Evolutionary conservation across 2,888 invertebrate genomes (phyloP), one percentile per base, ranked within the genome.

Genomic region (Drosophila melanosoma): DNA sequence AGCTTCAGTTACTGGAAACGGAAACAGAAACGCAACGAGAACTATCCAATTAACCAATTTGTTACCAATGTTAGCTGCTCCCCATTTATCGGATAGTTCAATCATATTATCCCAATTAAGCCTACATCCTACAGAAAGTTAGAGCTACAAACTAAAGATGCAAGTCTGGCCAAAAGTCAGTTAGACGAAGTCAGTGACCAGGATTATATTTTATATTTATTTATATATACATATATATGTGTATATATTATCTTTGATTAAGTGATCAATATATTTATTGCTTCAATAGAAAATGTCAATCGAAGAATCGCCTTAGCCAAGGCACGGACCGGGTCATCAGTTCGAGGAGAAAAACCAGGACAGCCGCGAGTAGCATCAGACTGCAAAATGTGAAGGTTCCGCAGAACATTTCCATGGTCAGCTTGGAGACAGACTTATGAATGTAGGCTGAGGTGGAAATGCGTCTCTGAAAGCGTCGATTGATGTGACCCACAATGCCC

Each of bases 401-500:
- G 12, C 64, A 77, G 33, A 79, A 69, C 56, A 79, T 42, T 33
- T 76, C 60, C 17, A 72, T 23, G 1, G 40, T 29, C 4, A 62
- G 65, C 38, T 71, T 69, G 8, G 74, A 2, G 51, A 3, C 0
- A 2, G 11, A 15, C 15, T 23, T 45, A 0, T 32, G 49, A 4
- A 10, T n/a, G n/a, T 29, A 29, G 12, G 69, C 48, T 0, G 57
- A 52, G 5, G 5, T 52, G 45, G 15, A 26, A 53, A 54, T 20
- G 7, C 35, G 38, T 0, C 40, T 54, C 40, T 83, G 82, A 23
- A 71, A 86, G 0, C 59, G 2, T 0, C 77, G 67, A 17, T 56
- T 72, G 1, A 86, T 53, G n/a, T 83, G 35, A 3, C 66, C 32
- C 0, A 82, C 66, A n/a, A 92, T 88, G 1, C 92, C 92, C 0